Conservation (phyloP, 2,113 vertebrate species). For the Pungitius pungitius region DNA sequence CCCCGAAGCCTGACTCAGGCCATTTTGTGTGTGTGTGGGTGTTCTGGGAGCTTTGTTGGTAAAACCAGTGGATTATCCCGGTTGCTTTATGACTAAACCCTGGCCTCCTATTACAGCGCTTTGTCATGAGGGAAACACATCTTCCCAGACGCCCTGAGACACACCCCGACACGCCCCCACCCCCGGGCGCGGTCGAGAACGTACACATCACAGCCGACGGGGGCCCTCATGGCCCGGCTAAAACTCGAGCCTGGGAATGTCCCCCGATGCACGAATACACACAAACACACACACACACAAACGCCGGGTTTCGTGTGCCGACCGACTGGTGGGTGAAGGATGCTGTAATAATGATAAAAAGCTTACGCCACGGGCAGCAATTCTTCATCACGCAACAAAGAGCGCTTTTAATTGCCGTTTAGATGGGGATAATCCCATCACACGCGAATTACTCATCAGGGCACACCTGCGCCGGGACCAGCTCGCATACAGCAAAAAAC, state of each 20-base stretch:
- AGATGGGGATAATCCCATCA: conserved; percentile 21
- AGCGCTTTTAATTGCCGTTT: conserved; percentile 33
- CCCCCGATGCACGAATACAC: conserved; percentile 25
- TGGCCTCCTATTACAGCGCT: conserved; percentile 67
- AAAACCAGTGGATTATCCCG: conserved; percentile 73
- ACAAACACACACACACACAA: conserved; percentile 37
- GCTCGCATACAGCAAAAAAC: conserved; percentile 14
- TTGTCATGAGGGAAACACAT: conserved; percentile 69
- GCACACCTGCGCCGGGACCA: not conserved
- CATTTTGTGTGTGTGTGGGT: conserved; percentile 61
- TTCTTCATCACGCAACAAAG: conserved; percentile 36
- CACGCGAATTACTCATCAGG: conserved; percentile 26
- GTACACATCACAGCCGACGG: conserved; percentile 19
- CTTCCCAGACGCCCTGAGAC: conserved; percentile 63
- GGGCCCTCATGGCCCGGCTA: conserved; percentile 53
- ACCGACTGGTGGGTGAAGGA: conserved; percentile 18
- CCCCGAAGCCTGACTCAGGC: conserved; percentile 51
- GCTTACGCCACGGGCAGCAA: conserved; percentile 32
- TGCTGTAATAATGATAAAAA: conserved; percentile 51
- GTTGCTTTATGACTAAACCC: conserved; percentile 72
- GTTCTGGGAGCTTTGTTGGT: conserved; percentile 71
- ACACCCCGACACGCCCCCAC: conserved; percentile 46
- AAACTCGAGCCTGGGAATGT: conserved; percentile 63
- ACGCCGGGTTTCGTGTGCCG: not conserved
- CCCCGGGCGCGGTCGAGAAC: not conserved